Percentiles rank a stretch among this genome's conserved stretches.
These are phyloP conservation scores for Xylophagus ater DNA, from an alignment of 2,888 invertebrate species.

Conservation along the genomic window DNA sequence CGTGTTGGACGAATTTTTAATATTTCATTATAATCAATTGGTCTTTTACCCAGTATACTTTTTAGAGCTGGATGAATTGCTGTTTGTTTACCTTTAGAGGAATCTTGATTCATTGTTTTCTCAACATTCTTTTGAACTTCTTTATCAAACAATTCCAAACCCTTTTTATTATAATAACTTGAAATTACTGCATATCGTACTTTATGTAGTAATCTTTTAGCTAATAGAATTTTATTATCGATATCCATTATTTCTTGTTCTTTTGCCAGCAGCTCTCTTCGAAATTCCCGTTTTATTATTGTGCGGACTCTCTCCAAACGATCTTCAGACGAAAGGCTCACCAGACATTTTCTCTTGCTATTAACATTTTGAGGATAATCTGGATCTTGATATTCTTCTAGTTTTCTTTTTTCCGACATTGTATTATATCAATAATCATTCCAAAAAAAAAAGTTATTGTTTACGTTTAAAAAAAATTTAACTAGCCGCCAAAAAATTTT, in stretches of 20 bases:
- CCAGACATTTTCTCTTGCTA: background rate
- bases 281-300: constrained; percentile 61
- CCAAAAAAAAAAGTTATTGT: no score
- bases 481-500: no score
- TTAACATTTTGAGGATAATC: constrained; percentile 42
- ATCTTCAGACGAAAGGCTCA: constrained; percentile 29
- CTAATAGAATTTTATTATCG: constrained; percentile 50
- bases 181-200: constrained; percentile 48
- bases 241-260: constrained; percentile 61
- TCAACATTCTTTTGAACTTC: constrained; percentile 30
- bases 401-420: constrained; percentile 29
- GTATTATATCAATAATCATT: no score
- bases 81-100: constrained; percentile 35
- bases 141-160: constrained; percentile 36
- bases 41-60: constrained; percentile 53
- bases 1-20: constrained; percentile 40
- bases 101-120: constrained; percentile 14
- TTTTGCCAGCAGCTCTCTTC: constrained; percentile 53
- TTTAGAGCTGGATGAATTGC: constrained; percentile 66
- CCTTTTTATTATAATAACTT: constrained; percentile 49
- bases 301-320: constrained; percentile 44
- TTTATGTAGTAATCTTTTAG: constrained; percentile 46
- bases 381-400: constrained; percentile 48
- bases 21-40: constrained; percentile 42
- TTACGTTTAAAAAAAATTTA: no score